Percentiles rank a stretch among this genome's conserved stretches.
These are phyloP conservation scores for Brachyopa scutellaris DNA, from an alignment of 2,888 invertebrate species.

Conservation along the genomic window DNA sequence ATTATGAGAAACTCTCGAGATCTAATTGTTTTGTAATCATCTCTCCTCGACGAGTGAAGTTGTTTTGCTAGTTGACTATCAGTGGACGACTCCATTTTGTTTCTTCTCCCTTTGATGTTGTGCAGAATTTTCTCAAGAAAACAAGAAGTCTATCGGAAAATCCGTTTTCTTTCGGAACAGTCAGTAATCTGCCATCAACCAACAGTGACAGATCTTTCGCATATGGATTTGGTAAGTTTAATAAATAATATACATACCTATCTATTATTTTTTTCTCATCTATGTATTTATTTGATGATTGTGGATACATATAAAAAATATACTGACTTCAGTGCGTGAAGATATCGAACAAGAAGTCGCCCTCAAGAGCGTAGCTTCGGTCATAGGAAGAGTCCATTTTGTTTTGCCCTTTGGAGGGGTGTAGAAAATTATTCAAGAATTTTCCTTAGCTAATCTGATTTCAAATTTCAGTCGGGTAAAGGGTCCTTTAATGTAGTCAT, in stretches of 20 bases:
- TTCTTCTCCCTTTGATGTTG: slow-evolving; percentile 62
- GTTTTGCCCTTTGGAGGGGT: slow-evolving; percentile 13
- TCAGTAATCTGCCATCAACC: slow-evolving; percentile 34
- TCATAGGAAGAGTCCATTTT: slow-evolving; percentile 15
- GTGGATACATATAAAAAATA: slow-evolving; percentile 34
- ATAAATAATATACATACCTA: not conserved
- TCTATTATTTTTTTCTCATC: slow-evolving; percentile 3
- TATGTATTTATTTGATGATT: slow-evolving; percentile 46
- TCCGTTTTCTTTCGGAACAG: slow-evolving; percentile 24
- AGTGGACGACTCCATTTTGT: slow-evolving; percentile 69
- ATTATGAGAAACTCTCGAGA: slow-evolving; percentile 15
- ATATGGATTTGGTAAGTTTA: slow-evolving; percentile 63
- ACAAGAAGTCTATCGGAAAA: slow-evolving; percentile 45
- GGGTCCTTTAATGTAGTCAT: slow-evolving; percentile 23
- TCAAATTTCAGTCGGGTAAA: too few relatives aligned
- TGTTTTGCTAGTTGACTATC: slow-evolving; percentile 48
- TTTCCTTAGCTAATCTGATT: too few relatives aligned
- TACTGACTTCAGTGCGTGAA: not conserved
- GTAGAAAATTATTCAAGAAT: not conserved
- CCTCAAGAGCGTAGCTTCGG: not conserved
- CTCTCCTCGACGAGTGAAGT: slow-evolving; percentile 27
- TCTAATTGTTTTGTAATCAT: slow-evolving; percentile 39
- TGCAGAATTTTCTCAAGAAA: slow-evolving; percentile 66
- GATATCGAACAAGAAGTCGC: not conserved
- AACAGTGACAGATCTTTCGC: slow-evolving; percentile 33